These are phyloP conservation scores for Porites divaricata DNA, from an alignment of 92 coral and sea anemone species.

Conservation along the genomic window DNA sequence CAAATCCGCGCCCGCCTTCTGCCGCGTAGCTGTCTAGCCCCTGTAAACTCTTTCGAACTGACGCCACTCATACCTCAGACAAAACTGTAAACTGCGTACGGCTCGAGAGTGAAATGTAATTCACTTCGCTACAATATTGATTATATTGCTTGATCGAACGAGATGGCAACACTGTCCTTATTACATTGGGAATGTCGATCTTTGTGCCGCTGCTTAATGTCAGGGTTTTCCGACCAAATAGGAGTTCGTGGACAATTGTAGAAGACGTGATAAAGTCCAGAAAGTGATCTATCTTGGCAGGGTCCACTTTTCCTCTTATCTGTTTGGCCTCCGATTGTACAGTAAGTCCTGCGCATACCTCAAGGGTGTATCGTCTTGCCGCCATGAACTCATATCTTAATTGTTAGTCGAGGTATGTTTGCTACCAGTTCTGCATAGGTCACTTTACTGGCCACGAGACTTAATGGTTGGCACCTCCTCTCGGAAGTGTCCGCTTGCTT, in stretches of 20 bases:
- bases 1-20: no score
- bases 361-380: no score
- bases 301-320: constrained; percentile 41
- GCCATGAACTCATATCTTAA: no score
- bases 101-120: constrained; percentile 47
- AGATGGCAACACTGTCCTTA: constrained; percentile 54
- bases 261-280: constrained; percentile 54
- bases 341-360: no score
- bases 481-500: constrained; percentile 52
- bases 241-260: constrained; percentile 56
- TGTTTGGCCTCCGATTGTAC: constrained; percentile 23
- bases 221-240: constrained; percentile 56
- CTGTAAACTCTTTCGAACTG: constrained; percentile 59
- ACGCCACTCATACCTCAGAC: constrained; percentile 49
- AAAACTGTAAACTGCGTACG: constrained; percentile 49
- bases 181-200: constrained; percentile 58
- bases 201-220: constrained; percentile 20
- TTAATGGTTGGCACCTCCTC: constrained; percentile 46
- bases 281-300: constrained; percentile 53
- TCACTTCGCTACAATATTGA: constrained; percentile 46
- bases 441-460: constrained; percentile 54
- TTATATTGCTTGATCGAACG: constrained; percentile 45
- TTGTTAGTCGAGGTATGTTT: no score
- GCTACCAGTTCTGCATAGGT: constrained; percentile 24
- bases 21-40: constrained; percentile 40